A percentile compares a stretch with the other conserved stretches of the same genome.
phyloP scores from a whole-genome alignment of 2,797 vertebrate genomes.

The Sebastiscus tertius region DNA sequence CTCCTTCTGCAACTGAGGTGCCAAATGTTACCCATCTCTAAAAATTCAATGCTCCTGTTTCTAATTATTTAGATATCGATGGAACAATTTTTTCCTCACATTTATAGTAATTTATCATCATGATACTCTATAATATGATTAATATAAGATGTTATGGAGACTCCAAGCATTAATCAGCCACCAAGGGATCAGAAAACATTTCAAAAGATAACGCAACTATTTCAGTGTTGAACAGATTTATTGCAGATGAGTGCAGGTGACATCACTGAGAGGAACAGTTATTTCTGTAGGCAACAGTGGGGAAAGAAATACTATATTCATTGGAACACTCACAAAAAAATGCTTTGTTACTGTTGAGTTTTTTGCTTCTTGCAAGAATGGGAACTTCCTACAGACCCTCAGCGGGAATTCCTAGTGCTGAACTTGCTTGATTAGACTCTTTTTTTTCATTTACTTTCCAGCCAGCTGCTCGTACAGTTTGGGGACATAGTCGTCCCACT shows the following conservation, averaged over 20 bases:
- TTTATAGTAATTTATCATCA: not conserved
- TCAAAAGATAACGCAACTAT: not conserved
- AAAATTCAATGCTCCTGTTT: fast-evolving
- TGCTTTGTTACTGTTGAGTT: constrained; percentile 1
- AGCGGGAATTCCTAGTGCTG: not conserved
- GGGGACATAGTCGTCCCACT: constrained; percentile 97
- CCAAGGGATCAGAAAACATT: not conserved
- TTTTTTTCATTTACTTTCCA: constrained; percentile 82
- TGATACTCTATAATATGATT: not conserved
- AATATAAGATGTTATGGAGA: not conserved
- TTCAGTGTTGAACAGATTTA: constrained; percentile 43
- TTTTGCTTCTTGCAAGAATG: not conserved
- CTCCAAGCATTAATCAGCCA: not conserved
- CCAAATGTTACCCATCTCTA: too few relatives aligned
- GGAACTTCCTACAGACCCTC: not conserved
- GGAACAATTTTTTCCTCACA: not conserved
- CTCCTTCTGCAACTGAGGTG: not conserved
- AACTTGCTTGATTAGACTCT: fast-evolving
- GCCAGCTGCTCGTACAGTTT: constrained; percentile 94
- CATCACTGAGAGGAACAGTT: not conserved
- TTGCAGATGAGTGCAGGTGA: constrained; percentile 30
- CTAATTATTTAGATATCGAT: not conserved
- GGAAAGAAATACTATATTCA: not conserved
- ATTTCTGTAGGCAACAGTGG: constrained; percentile 4
- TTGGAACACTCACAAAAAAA: constrained; percentile 7